phyloP scores from a whole-genome alignment of 2,888 invertebrate genomes.

The Elmis aenea region DNA sequence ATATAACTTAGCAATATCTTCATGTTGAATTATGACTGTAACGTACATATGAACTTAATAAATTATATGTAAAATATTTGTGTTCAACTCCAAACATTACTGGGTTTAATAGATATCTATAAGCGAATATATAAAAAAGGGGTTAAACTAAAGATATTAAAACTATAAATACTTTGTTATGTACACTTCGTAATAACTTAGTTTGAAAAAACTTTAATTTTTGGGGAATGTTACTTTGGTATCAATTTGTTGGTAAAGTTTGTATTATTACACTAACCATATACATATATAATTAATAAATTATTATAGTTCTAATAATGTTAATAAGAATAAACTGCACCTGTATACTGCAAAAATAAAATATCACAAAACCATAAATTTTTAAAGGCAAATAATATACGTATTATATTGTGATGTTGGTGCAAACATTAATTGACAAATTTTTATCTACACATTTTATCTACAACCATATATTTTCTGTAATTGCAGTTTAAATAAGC shows the following conservation, averaged over 20 bases:
- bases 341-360: too few species aligned
- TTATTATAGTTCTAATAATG: too few species aligned
- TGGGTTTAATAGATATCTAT: too few species aligned
- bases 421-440: slow-evolving; percentile 20
- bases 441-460: slow-evolving; percentile 12
- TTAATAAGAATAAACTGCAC: too few species aligned
- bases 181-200: slow-evolving; percentile 41
- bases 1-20: too few species aligned
- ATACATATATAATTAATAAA: slow-evolving; percentile 28
- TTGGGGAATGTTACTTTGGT: slow-evolving; percentile 73
- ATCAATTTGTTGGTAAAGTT: slow-evolving; percentile 49
- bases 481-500: slow-evolving; percentile 3
- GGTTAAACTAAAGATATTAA: too few species aligned
- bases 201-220: slow-evolving; percentile 41
- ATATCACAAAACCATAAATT: slow-evolving; percentile 1
- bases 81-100: too few species aligned
- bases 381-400: not conserved
- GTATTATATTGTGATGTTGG: slow-evolving; percentile 4
- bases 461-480: slow-evolving; percentile 2
- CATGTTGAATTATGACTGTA: too few species aligned
- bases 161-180: slow-evolving; percentile 45
- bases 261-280: too few species aligned
- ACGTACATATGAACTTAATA: too few species aligned
- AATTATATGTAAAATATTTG: too few species aligned
- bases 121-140: too few species aligned